phyloP scores from a whole-genome alignment of 2,797 vertebrate genomes.

The Enteromius afrohamiltoni region DNA sequence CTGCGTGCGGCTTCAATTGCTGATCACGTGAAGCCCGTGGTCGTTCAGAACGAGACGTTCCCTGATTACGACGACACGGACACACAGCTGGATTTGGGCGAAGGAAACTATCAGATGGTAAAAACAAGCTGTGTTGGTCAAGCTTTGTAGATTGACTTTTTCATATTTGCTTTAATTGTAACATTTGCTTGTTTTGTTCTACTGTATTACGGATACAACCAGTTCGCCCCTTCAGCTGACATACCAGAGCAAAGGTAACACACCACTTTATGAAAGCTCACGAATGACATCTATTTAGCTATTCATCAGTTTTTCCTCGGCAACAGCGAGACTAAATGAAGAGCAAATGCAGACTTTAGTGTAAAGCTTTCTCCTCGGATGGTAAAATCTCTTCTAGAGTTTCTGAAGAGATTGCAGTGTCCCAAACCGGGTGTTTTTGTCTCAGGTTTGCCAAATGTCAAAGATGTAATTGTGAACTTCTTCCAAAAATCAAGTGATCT shows the following conservation, averaged over 20 bases:
- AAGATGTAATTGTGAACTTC: not conserved
- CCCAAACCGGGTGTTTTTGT: not conserved
- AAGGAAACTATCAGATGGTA: slow-evolving; percentile 48
- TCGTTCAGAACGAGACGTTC: slow-evolving; percentile 76
- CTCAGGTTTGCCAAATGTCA: no score
- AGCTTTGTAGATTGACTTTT: not conserved
- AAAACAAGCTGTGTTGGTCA: not conserved
- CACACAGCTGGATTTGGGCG: slow-evolving; percentile 59
- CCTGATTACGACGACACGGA: slow-evolving; percentile 70
- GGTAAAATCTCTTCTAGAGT: not conserved
- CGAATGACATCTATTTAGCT: not conserved
- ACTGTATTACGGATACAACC: slow-evolving; percentile 56
- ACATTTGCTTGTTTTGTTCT: slow-evolving; percentile 17
- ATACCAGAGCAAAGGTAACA: slow-evolving; percentile 48
- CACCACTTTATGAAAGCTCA: not conserved
- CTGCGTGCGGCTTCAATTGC: slow-evolving; percentile 90
- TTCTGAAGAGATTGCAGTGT: not conserved
- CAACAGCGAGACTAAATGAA: not conserved
- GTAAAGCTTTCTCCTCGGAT: no score
- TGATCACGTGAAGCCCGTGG: slow-evolving; percentile 92
- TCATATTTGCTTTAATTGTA: not conserved
- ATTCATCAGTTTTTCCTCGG: not conserved
- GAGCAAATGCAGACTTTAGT: not conserved
- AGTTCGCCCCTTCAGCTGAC: slow-evolving; percentile 49
- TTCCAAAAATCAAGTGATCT: not conserved